Percentiles rank a stretch among this genome's conserved stretches.
phyloP scores from a whole-genome alignment of 1,140 invertebrate genomes.

The Drosophila ercepeae region DNA sequence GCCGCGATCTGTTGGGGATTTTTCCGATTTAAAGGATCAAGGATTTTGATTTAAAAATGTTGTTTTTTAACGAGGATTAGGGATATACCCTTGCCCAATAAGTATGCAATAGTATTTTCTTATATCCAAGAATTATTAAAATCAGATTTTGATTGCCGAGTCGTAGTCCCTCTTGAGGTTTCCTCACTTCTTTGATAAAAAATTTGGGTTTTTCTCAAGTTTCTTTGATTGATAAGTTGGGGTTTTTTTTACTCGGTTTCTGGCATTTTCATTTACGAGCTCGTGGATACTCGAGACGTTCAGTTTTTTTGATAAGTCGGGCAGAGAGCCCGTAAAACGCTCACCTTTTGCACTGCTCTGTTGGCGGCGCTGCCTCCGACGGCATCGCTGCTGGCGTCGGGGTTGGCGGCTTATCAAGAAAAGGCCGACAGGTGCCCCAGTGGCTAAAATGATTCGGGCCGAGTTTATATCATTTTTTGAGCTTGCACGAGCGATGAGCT shows the following conservation, averaged over 20 bases:
- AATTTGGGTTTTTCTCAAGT: not conserved
- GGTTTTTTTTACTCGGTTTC: not conserved
- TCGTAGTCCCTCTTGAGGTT: no score
- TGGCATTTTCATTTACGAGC: conserved; percentile 4
- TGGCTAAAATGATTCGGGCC: conserved; percentile 47
- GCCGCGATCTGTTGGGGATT: not conserved
- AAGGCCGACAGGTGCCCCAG: conserved; percentile 26
- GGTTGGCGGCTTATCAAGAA: conserved; percentile 36
- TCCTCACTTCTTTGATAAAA: not conserved
- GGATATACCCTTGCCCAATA: not conserved
- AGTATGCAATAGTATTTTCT: not conserved
- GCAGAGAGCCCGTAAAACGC: conserved; percentile 25
- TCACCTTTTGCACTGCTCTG: conserved; percentile 28
- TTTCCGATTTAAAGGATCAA: no score
- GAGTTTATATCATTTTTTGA: not conserved
- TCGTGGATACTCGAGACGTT: not conserved
- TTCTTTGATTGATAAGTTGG: not conserved
- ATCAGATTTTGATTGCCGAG: no score
- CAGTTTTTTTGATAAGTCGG: conserved; percentile 23
- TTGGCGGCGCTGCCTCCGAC: conserved; percentile 16
- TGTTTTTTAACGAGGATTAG: not conserved
- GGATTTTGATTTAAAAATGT: no score
- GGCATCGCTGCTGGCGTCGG: conserved; percentile 1
- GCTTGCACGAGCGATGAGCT: conserved; percentile 27
- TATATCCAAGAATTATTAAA: no score